These are phyloP conservation scores for Crotalus horridus DNA, from an alignment of 2,113 vertebrate genomes.

Conservation along the genomic window DNA sequence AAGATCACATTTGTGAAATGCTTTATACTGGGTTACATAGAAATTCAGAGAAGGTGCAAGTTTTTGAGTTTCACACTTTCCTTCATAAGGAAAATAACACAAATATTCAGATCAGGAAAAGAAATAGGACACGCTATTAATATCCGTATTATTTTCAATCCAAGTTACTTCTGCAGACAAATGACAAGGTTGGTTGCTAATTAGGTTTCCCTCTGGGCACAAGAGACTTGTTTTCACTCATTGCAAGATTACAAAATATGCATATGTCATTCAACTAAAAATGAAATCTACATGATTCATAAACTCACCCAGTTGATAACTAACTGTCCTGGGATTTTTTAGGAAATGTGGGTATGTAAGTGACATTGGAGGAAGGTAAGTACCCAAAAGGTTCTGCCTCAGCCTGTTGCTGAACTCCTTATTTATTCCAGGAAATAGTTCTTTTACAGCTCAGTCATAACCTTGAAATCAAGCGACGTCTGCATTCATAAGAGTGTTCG, in stretches of 20 bases:
- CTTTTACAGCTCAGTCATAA: background rate
- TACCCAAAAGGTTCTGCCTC: too few species aligned
- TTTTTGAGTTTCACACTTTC: background rate
- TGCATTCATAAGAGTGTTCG: background rate
- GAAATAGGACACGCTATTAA: background rate
- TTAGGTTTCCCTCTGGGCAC: background rate
- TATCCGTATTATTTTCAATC: background rate
- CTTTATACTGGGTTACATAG: background rate
- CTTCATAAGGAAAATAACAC: background rate
- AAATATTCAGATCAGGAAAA: background rate
- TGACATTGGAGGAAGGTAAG: background rate
- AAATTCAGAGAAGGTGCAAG: background rate
- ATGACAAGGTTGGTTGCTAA: background rate
- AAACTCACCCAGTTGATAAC: background rate
- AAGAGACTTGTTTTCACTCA: background rate
- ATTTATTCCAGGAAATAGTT: background rate
- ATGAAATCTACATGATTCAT: background rate
- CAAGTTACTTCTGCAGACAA: conserved; percentile 8
- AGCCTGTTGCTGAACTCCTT: background rate
- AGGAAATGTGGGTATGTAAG: background rate
- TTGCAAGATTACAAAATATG: background rate
- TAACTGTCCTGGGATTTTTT: background rate
- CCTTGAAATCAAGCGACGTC: background rate
- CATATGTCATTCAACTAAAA: background rate
- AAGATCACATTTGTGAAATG: background rate